Base-by-base conservation (phyloP, 2,113 vertebrate species). In the Cardinalis cardinalis region DNA sequence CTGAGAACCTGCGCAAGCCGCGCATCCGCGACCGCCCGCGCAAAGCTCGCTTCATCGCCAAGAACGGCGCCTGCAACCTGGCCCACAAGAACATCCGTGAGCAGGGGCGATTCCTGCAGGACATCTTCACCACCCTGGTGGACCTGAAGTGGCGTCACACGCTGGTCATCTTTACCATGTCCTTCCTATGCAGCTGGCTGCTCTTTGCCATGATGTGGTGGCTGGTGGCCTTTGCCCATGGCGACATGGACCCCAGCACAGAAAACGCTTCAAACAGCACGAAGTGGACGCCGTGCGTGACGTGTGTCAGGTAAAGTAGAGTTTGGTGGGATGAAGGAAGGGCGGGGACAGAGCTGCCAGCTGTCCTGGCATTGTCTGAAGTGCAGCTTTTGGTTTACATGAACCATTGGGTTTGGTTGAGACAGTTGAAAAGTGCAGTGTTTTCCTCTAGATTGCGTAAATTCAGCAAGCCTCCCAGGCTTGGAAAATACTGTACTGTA, bases 51-150 rank as follows among this genome's bases (percentile, higher is more conserved):
- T 99, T 99, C 97, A 99, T 99, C 24, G 99, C 99, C 97, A 99
- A 99, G 90, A 99, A 98, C 5, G 99, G 99, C n/a, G 98, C 99
- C 0, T 99, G 99, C 97, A 99, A 99, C 97, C 87, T 99, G 97
- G 99, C 99, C 13, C 99, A 99, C 96, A 99, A 99, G 97, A 99
- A 99, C 97, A 99, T 99, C 96, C 99, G 99, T 0, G 99, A 99
- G 96, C 99, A 99, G 94, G 99, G 99, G 9, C 95, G 99, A 12
- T 99, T 99, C 96, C 97, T 99, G 64, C 99, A 99, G 94, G 99
- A 99, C 94, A 99, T 99, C 32, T 99, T 99, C 98, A 99, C 99
- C 95, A 99, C 99, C 69, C 95, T 99, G 92, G 99, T 99, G 90
- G 99, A 99, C 96, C 98, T 99, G 18, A 99, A 99, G 65, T 99